Conservation (phyloP, 2,113 vertebrate species). For the Circaetus cinerascens region DNA sequence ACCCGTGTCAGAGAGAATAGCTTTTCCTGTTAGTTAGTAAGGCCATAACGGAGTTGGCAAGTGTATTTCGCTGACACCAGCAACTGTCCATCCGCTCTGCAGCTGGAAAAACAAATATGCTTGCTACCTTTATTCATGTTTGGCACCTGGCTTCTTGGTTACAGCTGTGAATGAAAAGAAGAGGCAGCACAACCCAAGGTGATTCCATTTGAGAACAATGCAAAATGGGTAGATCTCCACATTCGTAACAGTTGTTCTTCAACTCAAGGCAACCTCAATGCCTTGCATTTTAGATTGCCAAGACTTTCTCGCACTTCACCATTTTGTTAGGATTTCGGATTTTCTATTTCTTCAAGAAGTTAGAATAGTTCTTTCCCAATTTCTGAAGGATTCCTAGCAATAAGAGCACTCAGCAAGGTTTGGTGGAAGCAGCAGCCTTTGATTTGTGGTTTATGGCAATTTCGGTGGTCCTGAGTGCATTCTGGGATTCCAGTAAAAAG, state of each 20-base stretch:
- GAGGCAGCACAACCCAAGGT: not conserved
- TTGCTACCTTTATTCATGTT: not conserved
- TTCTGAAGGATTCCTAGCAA: not conserved
- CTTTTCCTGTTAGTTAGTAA: not conserved
- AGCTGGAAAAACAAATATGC: constrained; percentile 31
- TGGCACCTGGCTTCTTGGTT: not conserved
- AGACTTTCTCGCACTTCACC: not conserved
- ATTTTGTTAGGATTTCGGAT: not conserved
- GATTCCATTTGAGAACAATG: not conserved
- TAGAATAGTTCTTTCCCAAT: not conserved
- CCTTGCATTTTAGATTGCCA: not conserved
- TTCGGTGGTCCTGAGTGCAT: not conserved
- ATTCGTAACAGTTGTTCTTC: not conserved
- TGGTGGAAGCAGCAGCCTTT: not conserved
- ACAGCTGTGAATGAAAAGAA: not conserved
- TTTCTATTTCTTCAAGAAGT: not conserved
- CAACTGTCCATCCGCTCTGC: not conserved
- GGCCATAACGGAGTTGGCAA: not conserved
- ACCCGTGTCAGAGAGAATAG: not conserved
- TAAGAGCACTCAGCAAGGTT: not conserved
- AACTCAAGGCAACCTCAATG: rapidly evolving
- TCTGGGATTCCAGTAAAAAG: not conserved
- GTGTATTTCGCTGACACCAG: not conserved
- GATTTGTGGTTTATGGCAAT: not conserved
- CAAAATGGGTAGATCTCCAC: not conserved